phyloP scores from a whole-genome alignment of 1,140 invertebrate species.

The Caenorhabditis brenneri region DNA sequence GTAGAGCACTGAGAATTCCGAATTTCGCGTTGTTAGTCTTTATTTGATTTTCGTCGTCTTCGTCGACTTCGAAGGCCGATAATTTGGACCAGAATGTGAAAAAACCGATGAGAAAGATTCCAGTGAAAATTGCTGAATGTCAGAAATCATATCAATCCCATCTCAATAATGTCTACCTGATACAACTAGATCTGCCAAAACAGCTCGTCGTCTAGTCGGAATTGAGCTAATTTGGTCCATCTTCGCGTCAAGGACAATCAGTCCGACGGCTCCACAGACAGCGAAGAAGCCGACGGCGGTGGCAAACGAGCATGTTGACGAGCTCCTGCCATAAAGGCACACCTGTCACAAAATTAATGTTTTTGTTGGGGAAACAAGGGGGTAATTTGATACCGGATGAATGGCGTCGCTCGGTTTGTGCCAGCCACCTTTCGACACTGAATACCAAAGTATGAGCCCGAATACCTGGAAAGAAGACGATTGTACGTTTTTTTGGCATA shows the following conservation, averaged over 20 bases:
- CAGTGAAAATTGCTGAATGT: conserved; percentile 38
- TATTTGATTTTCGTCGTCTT: conserved; percentile 42
- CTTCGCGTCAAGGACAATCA: conserved; percentile 33
- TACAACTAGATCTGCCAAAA: conserved; percentile 43
- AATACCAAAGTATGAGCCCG: conserved; percentile 46
- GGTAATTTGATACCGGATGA: conserved; percentile 35
- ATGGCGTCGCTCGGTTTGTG: conserved; percentile 39
- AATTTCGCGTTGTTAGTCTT: conserved; percentile 46
- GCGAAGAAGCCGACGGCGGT: conserved; percentile 46
- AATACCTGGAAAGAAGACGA: conserved; percentile 2
- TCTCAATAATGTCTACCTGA: background rate
- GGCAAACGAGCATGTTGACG: conserved; percentile 48
- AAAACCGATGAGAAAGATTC: conserved; percentile 42
- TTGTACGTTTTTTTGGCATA: background rate
- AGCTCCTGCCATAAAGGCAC: conserved; percentile 40
- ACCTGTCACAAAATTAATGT: conserved; percentile 25
- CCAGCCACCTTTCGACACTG: conserved; percentile 47
- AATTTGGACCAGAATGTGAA: conserved; percentile 50
- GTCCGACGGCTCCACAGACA: conserved; percentile 4
- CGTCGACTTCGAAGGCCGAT: conserved; percentile 23
- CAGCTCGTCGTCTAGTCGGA: conserved; percentile 38
- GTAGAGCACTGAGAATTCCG: conserved; percentile 42
- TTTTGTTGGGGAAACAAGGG: background rate
- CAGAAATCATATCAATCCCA: background rate
- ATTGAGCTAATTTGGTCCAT: conserved; percentile 46